A percentile compares a stretch with the other conserved stretches of the same genome.
These are phyloP conservation scores for Tinamus major DNA, from an alignment of 2,797 vertebrate species.

Conservation along the genomic window DNA sequence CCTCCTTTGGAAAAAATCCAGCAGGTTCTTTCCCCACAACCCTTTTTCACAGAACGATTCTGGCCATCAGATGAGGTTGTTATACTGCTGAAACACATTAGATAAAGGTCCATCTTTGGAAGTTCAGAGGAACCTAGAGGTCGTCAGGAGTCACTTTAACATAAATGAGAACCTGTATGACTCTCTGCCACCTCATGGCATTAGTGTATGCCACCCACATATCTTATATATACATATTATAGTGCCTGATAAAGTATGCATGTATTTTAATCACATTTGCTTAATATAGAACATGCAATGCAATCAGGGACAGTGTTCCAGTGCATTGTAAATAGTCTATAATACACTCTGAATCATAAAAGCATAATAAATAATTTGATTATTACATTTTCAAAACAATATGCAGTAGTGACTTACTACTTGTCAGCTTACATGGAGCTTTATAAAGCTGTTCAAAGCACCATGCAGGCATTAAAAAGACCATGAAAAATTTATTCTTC, in stretches of 20 bases:
- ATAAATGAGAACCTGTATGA: neutral
- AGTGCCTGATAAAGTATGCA: rapidly evolving
- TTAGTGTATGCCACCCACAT: neutral
- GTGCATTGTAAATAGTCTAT: neutral
- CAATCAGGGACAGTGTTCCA: neutral
- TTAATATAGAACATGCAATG: neutral
- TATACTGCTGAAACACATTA: neutral
- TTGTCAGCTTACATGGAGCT: rapidly evolving
- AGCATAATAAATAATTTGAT: neutral
- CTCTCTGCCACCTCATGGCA: neutral
- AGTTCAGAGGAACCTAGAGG: neutral
- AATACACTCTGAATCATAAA: neutral
- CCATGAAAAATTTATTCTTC: neutral
- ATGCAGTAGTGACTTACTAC: neutral
- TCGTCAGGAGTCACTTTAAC: neutral
- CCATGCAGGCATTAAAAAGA: neutral
- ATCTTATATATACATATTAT: no score
- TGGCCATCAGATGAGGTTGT: neutral
- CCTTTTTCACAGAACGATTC: neutral
- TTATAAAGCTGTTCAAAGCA: neutral
- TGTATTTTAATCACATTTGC: neutral
- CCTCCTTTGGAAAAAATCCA: neutral
- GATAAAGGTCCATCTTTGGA: neutral
- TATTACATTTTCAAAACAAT: neutral
- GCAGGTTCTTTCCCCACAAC: neutral